Percentiles rank a stretch among this genome's conserved stretches.
phyloP scores from a whole-genome alignment of 2,113 vertebrate genomes.

The Oreochromis aureus region DNA sequence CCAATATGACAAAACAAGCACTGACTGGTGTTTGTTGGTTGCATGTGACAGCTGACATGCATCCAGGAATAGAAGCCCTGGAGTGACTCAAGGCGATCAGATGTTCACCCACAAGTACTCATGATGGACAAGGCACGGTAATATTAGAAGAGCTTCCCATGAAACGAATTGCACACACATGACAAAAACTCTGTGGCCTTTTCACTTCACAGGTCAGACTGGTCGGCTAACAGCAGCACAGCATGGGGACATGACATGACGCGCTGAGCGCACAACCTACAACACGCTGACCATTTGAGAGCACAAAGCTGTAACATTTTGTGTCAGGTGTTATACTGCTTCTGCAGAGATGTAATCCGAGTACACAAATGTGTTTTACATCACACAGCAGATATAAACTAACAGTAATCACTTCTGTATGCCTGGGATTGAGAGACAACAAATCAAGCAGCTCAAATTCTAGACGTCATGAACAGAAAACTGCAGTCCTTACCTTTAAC shows the following conservation, averaged over 20 bases:
- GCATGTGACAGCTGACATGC: slow-evolving; percentile 40
- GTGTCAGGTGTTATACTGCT: not conserved
- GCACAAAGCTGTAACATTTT: not conserved
- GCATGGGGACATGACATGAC: slow-evolving; percentile 32
- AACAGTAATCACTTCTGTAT: not conserved
- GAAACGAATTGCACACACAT: not conserved
- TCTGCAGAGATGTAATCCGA: not conserved
- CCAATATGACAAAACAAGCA: not conserved
- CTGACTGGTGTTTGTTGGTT: not conserved
- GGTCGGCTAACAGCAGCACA: slow-evolving; percentile 31
- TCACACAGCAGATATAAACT: not conserved
- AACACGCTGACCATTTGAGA: slow-evolving; percentile 3
- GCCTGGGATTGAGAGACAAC: not conserved
- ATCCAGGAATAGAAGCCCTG: slow-evolving; percentile 51
- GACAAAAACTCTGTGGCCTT: slow-evolving; percentile 48
- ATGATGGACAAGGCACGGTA: slow-evolving; percentile 46
- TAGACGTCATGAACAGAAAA: not conserved
- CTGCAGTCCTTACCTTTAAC: slow-evolving; percentile 85
- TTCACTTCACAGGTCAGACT: slow-evolving; percentile 55
- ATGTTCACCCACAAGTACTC: slow-evolving; percentile 14
- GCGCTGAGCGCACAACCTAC: slow-evolving; percentile 40
- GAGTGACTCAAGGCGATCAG: slow-evolving; percentile 42
- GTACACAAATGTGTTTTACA: not conserved
- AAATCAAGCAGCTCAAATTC: not conserved
- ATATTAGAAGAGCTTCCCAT: slow-evolving; percentile 38